Conservation (phyloP, 2,888 invertebrate genomes). For the Pseudoips prasinana region DNA sequence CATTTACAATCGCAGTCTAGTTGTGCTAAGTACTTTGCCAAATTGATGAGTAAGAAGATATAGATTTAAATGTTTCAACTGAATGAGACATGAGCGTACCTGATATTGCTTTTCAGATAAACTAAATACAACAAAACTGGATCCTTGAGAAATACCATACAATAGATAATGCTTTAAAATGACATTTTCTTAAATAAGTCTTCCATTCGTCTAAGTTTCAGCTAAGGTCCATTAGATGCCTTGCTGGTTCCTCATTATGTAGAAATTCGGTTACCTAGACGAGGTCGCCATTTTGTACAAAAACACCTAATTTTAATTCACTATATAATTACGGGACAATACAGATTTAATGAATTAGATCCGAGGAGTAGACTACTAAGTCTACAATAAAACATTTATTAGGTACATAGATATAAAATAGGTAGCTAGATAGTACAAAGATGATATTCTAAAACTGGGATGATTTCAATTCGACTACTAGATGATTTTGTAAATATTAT, state of each 20-base stretch:
- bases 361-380: slow-evolving; percentile 72
- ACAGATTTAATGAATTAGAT: slow-evolving; percentile 73
- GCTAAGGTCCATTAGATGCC: slow-evolving; percentile 40
- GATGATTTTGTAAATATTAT: slow-evolving; percentile 39
- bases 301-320: slow-evolving; percentile 66
- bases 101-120: slow-evolving; percentile 48
- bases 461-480: slow-evolving; percentile 51
- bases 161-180: slow-evolving; percentile 29
- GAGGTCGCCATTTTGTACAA: slow-evolving; percentile 79
- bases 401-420: slow-evolving; percentile 72
- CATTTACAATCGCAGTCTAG: slow-evolving; percentile 16
- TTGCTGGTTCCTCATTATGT: slow-evolving; percentile 50
- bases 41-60: slow-evolving; percentile 20
- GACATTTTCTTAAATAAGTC: slow-evolving; percentile 39
- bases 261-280: slow-evolving; percentile 81
- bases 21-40: slow-evolving; percentile 51
- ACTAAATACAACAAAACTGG: slow-evolving; percentile 30
- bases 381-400: slow-evolving; percentile 79
- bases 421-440: slow-evolving; percentile 67
- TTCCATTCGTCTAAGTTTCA: slow-evolving; percentile 47
- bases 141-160: slow-evolving; percentile 25
- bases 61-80: slow-evolving; percentile 14
- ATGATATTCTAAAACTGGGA: slow-evolving; percentile 64
- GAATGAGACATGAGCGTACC: slow-evolving; percentile 18
- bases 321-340: slow-evolving; percentile 71